Conservation (phyloP, 2,797 vertebrate genomes). For the Eulemur rubriventer region DNA sequence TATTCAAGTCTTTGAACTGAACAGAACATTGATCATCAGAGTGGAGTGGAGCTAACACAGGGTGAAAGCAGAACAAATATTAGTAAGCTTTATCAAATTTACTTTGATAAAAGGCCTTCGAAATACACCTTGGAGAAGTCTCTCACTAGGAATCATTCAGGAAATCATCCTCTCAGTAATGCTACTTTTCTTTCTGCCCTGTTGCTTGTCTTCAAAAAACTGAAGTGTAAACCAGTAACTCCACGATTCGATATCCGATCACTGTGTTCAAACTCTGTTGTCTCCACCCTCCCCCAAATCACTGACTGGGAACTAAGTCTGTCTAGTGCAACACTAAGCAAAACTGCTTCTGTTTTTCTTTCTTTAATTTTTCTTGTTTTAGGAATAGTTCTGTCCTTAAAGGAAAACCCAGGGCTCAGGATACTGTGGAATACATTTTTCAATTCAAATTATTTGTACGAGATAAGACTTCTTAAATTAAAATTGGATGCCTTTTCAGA, state of each 20-base stretch:
- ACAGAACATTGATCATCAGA: background rate
- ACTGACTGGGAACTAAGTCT: fast-evolving
- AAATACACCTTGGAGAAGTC: background rate
- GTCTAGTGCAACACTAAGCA: background rate
- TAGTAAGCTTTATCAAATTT: constrained; percentile 32
- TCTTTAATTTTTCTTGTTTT: background rate
- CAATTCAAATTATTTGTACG: background rate
- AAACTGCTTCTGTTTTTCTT: background rate
- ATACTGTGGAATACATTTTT: background rate
- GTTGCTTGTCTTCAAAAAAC: background rate
- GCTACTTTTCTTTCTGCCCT: background rate
- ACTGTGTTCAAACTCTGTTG: no score
- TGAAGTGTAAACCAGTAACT: background rate
- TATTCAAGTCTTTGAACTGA: background rate
- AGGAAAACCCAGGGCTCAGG: background rate
- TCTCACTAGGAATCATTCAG: background rate
- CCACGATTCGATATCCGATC: background rate
- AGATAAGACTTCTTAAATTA: background rate
- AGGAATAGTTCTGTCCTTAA: background rate
- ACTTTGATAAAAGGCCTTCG: background rate
- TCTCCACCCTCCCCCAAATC: fast-evolving
- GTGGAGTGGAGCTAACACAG: background rate
- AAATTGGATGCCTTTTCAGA: background rate
- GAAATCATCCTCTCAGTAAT: background rate
- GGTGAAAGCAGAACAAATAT: background rate